A percentile compares a stretch with the other conserved stretches of the same genome.
These are phyloP conservation scores for Lacerta agilis DNA, from an alignment of 2,797 vertebrate species.

Conservation along the genomic window DNA sequence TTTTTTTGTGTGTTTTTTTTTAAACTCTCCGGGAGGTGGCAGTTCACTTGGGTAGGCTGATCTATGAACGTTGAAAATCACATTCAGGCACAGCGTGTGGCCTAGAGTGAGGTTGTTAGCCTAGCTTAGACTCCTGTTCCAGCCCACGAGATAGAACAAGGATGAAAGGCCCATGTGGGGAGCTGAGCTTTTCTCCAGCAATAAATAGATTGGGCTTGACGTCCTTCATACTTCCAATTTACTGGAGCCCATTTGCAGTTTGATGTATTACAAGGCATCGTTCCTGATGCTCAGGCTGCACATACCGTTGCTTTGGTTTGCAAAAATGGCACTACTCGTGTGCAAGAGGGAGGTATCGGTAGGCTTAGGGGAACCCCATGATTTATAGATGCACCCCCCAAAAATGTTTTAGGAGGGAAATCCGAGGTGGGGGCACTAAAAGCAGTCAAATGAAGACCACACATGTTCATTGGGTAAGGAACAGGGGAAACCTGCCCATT, in stretches of 20 bases:
- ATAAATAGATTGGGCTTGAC: not conserved
- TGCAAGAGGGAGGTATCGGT: not conserved
- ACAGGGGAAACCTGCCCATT: too few species aligned
- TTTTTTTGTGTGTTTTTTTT: not conserved
- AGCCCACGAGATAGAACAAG: not conserved
- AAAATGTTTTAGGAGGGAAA: too few species aligned
- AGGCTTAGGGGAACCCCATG: too few species aligned
- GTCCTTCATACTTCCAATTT: not conserved
- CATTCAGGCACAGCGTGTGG: not conserved
- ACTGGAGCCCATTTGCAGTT: not conserved
- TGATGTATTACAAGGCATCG: not conserved
- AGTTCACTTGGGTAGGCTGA: conserved; percentile 23
- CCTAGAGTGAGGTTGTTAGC: conserved; percentile 4
- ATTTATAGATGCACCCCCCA: too few species aligned
- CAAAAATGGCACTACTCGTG: not conserved
- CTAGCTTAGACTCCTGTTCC: not conserved
- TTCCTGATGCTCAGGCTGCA: not conserved
- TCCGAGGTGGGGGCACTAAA: too few species aligned
- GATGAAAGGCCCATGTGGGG: not conserved
- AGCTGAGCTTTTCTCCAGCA: not conserved
- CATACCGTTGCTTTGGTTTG: not conserved
- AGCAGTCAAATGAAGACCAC: too few species aligned
- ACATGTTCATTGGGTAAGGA: too few species aligned
- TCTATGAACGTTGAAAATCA: conserved; percentile 31
- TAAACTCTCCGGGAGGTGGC: not conserved